These are phyloP conservation scores for Pipistrellus nathusii DNA, from an alignment of 2,797 vertebrate genomes.

Conservation along the genomic window DNA sequence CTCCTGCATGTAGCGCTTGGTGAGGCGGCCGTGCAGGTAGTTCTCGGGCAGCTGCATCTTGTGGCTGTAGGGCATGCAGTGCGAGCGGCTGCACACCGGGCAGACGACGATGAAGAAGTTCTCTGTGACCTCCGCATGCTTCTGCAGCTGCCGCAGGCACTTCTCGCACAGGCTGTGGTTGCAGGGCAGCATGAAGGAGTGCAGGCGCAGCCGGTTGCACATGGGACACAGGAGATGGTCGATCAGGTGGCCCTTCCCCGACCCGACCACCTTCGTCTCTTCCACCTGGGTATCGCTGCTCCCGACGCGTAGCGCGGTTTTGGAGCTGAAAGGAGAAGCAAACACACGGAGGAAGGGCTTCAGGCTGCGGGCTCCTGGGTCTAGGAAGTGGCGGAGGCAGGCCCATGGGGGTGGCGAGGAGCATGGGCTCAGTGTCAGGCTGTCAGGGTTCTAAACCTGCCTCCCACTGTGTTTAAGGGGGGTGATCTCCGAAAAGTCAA, in stretches of 20 bases:
- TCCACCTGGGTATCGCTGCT: conserved; percentile 43
- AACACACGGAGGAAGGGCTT: neutral
- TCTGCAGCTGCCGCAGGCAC: conserved; percentile 79
- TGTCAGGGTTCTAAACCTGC: neutral
- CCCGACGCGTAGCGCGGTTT: conserved; percentile 49
- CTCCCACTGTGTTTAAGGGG: neutral
- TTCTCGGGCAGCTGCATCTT: conserved; percentile 84
- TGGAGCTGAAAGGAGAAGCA: conserved; percentile 72
- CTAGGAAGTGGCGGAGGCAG: neutral
- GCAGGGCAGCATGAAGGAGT: conserved; percentile 85
- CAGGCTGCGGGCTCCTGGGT: neutral
- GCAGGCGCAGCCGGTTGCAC: conserved; percentile 82
- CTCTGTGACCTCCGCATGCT: conserved; percentile 79
- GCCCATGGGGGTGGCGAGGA: no score
- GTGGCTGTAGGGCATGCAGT: conserved; percentile 81
- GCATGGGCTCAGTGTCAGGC: accelerated
- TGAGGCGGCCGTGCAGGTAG: conserved; percentile 83
- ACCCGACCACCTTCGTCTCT: accelerated
- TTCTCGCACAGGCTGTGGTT: conserved; percentile 85
- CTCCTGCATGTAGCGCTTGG: conserved; percentile 84
- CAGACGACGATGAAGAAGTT: conserved; percentile 84
- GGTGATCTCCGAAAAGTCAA: neutral
- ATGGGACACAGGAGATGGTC: conserved; percentile 81
- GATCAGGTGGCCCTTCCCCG: neutral
- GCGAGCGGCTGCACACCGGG: conserved; percentile 81